phyloP scores from a whole-genome alignment of 2,797 vertebrate species.

The Heterohyrax brucei region DNA sequence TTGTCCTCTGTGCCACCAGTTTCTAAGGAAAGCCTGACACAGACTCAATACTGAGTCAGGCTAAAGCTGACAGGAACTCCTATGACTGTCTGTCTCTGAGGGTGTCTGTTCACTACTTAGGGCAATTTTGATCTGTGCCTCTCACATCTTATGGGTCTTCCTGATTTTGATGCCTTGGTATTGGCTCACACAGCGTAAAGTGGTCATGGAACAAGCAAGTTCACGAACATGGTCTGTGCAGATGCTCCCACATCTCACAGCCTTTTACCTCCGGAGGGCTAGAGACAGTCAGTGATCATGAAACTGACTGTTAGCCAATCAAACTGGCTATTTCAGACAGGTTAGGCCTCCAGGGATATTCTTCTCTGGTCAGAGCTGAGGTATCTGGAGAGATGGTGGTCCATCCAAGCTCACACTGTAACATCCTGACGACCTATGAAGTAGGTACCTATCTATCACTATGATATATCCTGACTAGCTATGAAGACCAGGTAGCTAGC shows the following conservation, averaged over 20 bases:
- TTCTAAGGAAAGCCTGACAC: slow-evolving; percentile 91
- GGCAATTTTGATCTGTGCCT: slow-evolving; percentile 95
- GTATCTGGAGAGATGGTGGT: too few relatives aligned
- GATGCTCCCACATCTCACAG: slow-evolving; percentile 30
- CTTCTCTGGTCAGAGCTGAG: slow-evolving; percentile 57
- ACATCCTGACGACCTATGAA: slow-evolving; percentile 75
- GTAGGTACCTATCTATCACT: slow-evolving; percentile 89
- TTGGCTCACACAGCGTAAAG: slow-evolving; percentile 95
- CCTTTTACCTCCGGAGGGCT: slow-evolving; percentile 86
- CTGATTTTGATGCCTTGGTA: slow-evolving; percentile 96
- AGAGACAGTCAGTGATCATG: slow-evolving; percentile 80
- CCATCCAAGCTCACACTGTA: slow-evolving; percentile 81
- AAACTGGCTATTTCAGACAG: background rate
- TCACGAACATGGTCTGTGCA: background rate
- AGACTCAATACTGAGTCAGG: slow-evolving; percentile 95
- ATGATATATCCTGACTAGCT: slow-evolving; percentile 79
- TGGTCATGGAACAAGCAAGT: slow-evolving; percentile 85
- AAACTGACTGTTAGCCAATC: background rate
- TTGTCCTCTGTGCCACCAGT: background rate
- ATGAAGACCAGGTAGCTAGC: slow-evolving; percentile 90
- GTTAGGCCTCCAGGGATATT: background rate
- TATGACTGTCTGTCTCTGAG: slow-evolving; percentile 94
- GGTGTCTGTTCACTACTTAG: slow-evolving; percentile 94
- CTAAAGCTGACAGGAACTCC: slow-evolving; percentile 95
- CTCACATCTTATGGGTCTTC: slow-evolving; percentile 96